These are phyloP conservation scores for Microcebus ravelobensis DNA, from an alignment of 2,113 vertebrate genomes.

Conservation along the genomic window DNA sequence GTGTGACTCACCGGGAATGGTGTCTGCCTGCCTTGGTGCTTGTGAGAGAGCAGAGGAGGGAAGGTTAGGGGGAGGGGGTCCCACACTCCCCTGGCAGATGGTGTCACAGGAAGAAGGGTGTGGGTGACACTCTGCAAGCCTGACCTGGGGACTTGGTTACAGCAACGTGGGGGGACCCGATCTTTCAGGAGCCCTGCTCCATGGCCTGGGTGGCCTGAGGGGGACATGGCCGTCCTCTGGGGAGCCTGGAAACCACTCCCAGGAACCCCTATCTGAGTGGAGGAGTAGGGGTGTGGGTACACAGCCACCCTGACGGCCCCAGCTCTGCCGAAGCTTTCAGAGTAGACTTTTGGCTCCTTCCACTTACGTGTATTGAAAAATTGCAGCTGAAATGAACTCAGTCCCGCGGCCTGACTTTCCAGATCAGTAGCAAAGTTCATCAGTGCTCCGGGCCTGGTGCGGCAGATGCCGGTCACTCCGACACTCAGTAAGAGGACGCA, in stretches of 20 bases:
- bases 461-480: background rate
- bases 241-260: background rate
- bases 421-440: slow-evolving; percentile 73
- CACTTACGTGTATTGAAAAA: slow-evolving; percentile 61
- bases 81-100: slow-evolving; percentile 23
- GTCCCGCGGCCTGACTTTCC: slow-evolving; percentile 10
- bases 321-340: slow-evolving; percentile 33
- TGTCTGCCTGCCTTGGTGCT: background rate
- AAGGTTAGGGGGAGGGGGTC: background rate
- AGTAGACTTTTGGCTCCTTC: slow-evolving; percentile 60
- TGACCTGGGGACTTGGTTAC: background rate
- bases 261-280: background rate
- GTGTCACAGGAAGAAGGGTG: background rate
- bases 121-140: background rate
- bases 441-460: slow-evolving; percentile 7
- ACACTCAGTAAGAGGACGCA: background rate
- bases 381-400: slow-evolving; percentile 72
- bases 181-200: background rate
- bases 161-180: background rate
- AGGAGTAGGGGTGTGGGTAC: background rate
- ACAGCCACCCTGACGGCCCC: background rate
- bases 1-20: background rate
- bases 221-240: background rate
- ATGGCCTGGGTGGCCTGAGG: background rate
- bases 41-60: background rate